Base-by-base conservation (phyloP, 2,888 invertebrate genomes). In the Priapulus caudatus region DNA sequence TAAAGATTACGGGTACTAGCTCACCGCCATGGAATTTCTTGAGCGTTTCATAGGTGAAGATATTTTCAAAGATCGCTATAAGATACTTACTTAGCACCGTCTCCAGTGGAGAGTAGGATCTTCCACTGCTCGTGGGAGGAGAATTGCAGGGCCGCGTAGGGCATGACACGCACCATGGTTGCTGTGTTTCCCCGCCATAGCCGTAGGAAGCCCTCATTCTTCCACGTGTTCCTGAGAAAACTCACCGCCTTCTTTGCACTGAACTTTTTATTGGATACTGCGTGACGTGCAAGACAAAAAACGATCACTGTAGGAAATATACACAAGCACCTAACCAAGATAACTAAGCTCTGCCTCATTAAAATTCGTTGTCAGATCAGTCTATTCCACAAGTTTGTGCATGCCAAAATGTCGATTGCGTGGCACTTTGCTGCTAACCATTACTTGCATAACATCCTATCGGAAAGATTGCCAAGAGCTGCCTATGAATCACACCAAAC, bases 111-210 rank as follows among this genome's bases (percentile, higher is more conserved):
- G 1, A 97, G 74, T 47, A 85, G 69, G 59, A 80, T 77, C 69
- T 92, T 92, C 85, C 88, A 97, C 71, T 98, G 95, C 74, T 98
- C 98, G 73, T 95, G 93, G 43, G 95, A 83, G 0, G 92, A 85
- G 73, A 95, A 98, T 75, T 99, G 97, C 60, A 97, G 85, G 45
- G 97, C 90, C 20, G 97, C 92, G 73, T 97, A 95, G 0, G 98
- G 98, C 50, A 95, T 78, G 56, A 98, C 93, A 53, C 97, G 78
- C 16, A 88, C 91, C 90, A 98, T 90, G 0, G 95, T 97, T 2
- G 98, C 98, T 59, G 91, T 89, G 78, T 98, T 99, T 2, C 98
- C 98, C 50, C 97, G 78, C 93, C 93, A 98, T 62, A 98, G 72
- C 52, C 89, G 85, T 10, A 81, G 59, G 49, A 86, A 73, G 1